These are phyloP conservation scores for Gallirallus australis DNA, from an alignment of 2,797 vertebrate species.

Conservation along the genomic window DNA sequence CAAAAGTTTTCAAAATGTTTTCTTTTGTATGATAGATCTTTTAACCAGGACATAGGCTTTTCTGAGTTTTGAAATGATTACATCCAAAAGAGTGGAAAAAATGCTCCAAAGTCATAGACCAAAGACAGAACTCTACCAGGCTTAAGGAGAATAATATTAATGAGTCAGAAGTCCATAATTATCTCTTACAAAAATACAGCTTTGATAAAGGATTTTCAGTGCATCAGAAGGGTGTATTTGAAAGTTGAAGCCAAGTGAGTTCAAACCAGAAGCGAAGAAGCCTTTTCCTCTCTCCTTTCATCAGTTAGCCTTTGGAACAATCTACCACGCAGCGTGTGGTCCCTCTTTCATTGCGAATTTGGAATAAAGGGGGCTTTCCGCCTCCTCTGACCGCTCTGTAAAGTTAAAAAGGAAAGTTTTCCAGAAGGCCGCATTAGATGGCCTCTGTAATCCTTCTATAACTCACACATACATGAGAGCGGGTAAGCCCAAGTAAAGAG, in stretches of 20 bases:
- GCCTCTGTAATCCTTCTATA: background rate
- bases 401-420: conserved; percentile 4
- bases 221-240: conserved; percentile 17
- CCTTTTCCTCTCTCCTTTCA: background rate
- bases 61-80: background rate
- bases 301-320: background rate
- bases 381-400: background rate
- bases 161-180: conserved; percentile 42
- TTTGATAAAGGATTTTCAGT: conserved; percentile 34
- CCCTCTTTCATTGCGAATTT: background rate
- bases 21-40: background rate
- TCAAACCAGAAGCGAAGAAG: background rate
- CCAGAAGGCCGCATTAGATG: background rate
- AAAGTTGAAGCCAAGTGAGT: conserved; percentile 13
- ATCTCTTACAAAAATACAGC: conserved; percentile 5
- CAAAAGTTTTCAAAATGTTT: background rate
- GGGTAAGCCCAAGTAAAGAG: background rate
- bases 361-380: background rate
- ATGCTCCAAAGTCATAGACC: background rate
- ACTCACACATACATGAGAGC: background rate
- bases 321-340: background rate
- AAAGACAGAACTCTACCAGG: conserved; percentile 37
- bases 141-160: conserved; percentile 16
- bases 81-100: background rate
- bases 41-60: background rate